Conservation (phyloP, 2,113 vertebrate species). For the Trematomus loennbergii region DNA sequence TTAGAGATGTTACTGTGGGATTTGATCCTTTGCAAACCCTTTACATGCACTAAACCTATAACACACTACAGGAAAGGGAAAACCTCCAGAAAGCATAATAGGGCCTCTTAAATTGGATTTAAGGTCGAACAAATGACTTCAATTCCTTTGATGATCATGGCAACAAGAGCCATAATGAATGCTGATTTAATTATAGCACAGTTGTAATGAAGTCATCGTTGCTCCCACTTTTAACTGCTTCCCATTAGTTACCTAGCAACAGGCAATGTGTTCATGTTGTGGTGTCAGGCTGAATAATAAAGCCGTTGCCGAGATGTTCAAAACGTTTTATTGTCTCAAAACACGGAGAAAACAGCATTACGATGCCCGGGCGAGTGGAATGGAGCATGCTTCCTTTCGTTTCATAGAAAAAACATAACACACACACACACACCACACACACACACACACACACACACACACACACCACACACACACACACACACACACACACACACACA, state of each 20-base stretch:
- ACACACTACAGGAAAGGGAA: no score
- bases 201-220: conserved; percentile 29
- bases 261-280: conserved; percentile 31
- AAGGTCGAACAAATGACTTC: no score
- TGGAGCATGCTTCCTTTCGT: conserved; percentile 74
- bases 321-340: conserved; percentile 42
- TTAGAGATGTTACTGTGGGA: no score
- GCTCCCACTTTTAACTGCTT: conserved; percentile 31
- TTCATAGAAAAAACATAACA: conserved; percentile 8
- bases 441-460: no score
- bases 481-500: no score
- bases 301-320: conserved; percentile 37
- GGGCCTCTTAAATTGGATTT: no score
- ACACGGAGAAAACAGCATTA: conserved; percentile 39
- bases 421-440: no score
- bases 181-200: conserved; percentile 21
- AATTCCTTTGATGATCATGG: background rate
- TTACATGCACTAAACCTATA: no score
- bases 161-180: background rate
- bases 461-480: no score
- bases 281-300: background rate
- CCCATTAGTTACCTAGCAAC: conserved; percentile 80
- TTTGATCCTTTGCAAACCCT: no score
- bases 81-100: no score
- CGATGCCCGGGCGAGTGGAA: conserved; percentile 71